A percentile compares a stretch with the other conserved stretches of the same genome.
phyloP scores from a whole-genome alignment of 2,888 invertebrate species.

The Syritta pipiens region DNA sequence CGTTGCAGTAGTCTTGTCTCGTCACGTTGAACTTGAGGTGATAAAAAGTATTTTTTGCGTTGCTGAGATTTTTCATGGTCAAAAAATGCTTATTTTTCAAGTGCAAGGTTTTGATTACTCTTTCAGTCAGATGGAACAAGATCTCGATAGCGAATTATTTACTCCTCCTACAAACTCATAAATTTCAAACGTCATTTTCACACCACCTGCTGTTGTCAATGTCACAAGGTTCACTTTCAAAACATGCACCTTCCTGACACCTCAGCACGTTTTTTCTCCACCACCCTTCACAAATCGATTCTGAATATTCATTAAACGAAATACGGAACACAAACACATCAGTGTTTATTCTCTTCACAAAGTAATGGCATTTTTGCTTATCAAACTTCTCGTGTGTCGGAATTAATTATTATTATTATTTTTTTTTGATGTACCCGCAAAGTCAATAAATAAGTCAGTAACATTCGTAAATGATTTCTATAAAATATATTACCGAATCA shows the following conservation, averaged over 20 bases:
- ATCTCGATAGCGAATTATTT: no score
- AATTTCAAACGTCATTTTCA: background rate
- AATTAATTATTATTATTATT: slow-evolving; percentile 10
- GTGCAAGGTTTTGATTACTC: no score
- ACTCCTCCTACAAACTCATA: background rate
- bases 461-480: background rate
- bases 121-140: no score
- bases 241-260: background rate
- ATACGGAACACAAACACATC: background rate
- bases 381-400: background rate
- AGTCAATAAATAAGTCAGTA: slow-evolving; percentile 1
- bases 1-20: no score
- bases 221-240: background rate
- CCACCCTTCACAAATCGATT: no score
- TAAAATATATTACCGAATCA: background rate
- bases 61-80: no score
- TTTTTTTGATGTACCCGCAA: slow-evolving; percentile 22
- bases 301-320: no score
- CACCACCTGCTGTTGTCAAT: background rate
- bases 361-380: background rate
- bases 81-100: no score
- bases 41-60: no score
- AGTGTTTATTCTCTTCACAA: background rate
- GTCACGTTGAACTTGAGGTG: no score
- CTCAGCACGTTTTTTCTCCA: no score